Percentiles rank a stretch among this genome's conserved stretches.
These are phyloP conservation scores for Euclidia mi DNA, from an alignment of 2,888 invertebrate genomes.

Conservation along the genomic window DNA sequence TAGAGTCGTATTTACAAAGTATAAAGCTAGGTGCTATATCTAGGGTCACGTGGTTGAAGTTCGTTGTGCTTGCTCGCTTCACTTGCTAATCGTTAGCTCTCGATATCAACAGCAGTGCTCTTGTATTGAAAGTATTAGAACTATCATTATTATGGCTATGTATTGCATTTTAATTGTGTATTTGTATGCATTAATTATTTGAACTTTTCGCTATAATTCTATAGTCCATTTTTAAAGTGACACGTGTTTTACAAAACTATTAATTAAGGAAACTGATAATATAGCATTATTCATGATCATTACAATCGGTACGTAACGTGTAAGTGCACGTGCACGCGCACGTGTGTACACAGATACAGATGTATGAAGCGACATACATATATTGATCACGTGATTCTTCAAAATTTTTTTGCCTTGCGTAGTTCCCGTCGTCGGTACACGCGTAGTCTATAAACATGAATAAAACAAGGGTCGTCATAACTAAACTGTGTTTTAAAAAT, in stretches of 20 bases:
- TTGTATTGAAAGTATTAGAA: slow-evolving; percentile 12
- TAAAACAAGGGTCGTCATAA: slow-evolving; percentile 16
- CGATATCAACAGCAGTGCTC: slow-evolving; percentile 16
- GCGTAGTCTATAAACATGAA: slow-evolving; percentile 16
- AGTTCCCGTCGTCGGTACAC: slow-evolving; percentile 17
- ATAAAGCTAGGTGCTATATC: slow-evolving; percentile 53
- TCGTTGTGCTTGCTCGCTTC: slow-evolving; percentile 35
- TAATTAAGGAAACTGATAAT: slow-evolving; percentile 8
- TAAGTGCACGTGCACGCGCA: no score
- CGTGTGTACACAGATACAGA: no score
- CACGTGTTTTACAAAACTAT: slow-evolving; percentile 21
- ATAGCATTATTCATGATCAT: slow-evolving; percentile 5
- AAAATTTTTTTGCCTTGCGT: slow-evolving; percentile 26
- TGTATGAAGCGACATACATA: slow-evolving; percentile 9
- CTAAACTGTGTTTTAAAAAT: slow-evolving; percentile 13
- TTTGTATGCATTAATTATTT: slow-evolving; percentile 13
- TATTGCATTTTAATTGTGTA: slow-evolving; percentile 9
- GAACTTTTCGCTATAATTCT: slow-evolving; percentile 14
- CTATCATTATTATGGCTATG: slow-evolving; percentile 8
- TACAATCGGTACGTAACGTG: slow-evolving; percentile 18
- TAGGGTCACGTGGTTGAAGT: slow-evolving; percentile 38
- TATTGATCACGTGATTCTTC: slow-evolving; percentile 35
- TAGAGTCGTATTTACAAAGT: slow-evolving; percentile 33
- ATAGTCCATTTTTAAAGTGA: slow-evolving; percentile 26
- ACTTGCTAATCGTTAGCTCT: slow-evolving; percentile 34